These are phyloP conservation scores for Drosophila flavopinicola DNA, from an alignment of 2,888 invertebrate genomes.

Conservation along the genomic window DNA sequence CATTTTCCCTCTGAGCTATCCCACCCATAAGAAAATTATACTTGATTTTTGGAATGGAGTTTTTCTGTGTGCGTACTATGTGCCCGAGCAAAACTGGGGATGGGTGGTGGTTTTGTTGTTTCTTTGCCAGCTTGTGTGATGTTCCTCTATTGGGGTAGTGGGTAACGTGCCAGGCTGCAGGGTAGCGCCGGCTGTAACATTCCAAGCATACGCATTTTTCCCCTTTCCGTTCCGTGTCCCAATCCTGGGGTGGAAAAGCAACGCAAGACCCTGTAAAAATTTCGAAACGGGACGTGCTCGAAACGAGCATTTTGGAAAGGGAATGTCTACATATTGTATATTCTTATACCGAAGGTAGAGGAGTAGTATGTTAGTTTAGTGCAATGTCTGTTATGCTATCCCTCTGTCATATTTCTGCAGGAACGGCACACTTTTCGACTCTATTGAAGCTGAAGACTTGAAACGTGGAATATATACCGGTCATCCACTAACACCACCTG, in stretches of 20 bases:
- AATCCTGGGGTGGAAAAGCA: constrained; percentile 48
- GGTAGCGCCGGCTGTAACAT: constrained; percentile 47
- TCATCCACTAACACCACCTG: constrained; percentile 2
- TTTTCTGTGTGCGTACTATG: too few relatives aligned
- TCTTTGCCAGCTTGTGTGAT: constrained; percentile 1
- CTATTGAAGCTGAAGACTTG: too few relatives aligned
- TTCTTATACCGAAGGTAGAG: too few relatives aligned
- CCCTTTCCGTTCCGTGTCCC: too few relatives aligned
- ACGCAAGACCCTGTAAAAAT: constrained; percentile 29
- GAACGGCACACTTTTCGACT: too few relatives aligned
- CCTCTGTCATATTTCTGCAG: constrained; percentile 7
- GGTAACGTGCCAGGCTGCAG: constrained; percentile 11
- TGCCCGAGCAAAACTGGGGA: constrained; percentile 33
- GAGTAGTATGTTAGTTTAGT: too few relatives aligned
- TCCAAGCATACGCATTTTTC: constrained; percentile 43
- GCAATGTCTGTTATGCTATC: too few relatives aligned
- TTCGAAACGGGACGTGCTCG: constrained; percentile 48
- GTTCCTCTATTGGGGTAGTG: constrained; percentile 6
- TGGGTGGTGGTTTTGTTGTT: constrained; percentile 49
- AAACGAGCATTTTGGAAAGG: constrained; percentile 42
- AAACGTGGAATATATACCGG: too few relatives aligned
- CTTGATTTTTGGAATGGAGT: too few relatives aligned
- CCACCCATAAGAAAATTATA: too few relatives aligned
- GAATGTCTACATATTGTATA: constrained; percentile 39
- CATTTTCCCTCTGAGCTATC: too few relatives aligned